Percentiles rank a stretch among this genome's conserved stretches.
Conservation (phyloP, 2,888 invertebrate genomes). For the Apodemia zela region DNA sequence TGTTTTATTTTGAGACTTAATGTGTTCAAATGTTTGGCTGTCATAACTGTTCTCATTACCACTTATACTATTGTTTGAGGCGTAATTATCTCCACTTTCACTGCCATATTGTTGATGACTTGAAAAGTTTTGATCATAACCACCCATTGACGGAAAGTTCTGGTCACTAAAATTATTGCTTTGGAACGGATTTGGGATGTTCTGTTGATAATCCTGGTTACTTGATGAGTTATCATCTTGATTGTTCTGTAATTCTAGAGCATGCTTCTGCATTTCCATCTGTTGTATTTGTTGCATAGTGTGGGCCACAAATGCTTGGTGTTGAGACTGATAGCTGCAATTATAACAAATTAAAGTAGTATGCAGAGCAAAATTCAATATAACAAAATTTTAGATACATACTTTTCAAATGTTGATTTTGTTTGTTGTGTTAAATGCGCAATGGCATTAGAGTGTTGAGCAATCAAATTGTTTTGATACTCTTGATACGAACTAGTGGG, state of each 20-base stretch:
- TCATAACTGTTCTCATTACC: conserved; percentile 76
- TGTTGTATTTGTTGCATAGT: conserved; percentile 93
- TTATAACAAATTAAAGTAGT: conserved; percentile 21
- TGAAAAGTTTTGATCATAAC: conserved; percentile 56
- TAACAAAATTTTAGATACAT: conserved; percentile 38
- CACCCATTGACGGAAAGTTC: conserved; percentile 50
- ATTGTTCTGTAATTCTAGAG: conserved; percentile 77
- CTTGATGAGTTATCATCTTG: conserved; percentile 45
- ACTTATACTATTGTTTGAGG: conserved; percentile 67
- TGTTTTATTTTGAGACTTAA: conserved; percentile 48
- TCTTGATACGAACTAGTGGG: conserved; percentile 93
- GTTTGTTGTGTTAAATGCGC: conserved; percentile 88
- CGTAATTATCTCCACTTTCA: conserved; percentile 66
- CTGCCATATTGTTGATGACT: conserved; percentile 60
- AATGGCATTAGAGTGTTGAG: conserved; percentile 89
- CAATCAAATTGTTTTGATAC: conserved; percentile 91
- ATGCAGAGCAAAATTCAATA: neutral
- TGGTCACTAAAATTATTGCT: conserved; percentile 60
- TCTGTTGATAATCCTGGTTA: conserved; percentile 45
- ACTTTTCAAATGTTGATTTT: conserved; percentile 90
- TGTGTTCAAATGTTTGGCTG: conserved; percentile 68
- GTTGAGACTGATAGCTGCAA: conserved; percentile 92
- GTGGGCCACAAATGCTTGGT: conserved; percentile 96
- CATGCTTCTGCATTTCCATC: conserved; percentile 88
- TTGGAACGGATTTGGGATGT: conserved; percentile 51